Conservation (phyloP, 2,797 vertebrate species). For the Epinephelus awoara region DNA sequence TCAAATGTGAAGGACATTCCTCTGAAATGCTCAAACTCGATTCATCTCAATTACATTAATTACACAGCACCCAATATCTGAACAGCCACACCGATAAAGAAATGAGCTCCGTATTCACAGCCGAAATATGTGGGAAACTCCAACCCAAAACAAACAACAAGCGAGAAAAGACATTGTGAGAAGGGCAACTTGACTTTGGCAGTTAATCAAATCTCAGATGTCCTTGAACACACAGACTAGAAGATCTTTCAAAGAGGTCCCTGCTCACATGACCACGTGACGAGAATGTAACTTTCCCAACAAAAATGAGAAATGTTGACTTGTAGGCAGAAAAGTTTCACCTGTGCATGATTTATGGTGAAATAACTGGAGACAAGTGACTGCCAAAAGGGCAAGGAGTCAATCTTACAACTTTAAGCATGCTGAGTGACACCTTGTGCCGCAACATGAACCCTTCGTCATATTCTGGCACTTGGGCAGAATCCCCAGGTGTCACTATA, state of each 20-base stretch:
- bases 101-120: neutral
- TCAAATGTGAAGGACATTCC: neutral
- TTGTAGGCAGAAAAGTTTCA: neutral
- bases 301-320: neutral
- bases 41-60: neutral
- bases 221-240: slow-evolving; percentile 4
- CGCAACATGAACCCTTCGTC: too few species aligned
- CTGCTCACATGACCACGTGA: neutral
- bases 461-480: too few species aligned
- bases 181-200: neutral
- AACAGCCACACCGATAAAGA: neutral
- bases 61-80: neutral
- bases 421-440: neutral
- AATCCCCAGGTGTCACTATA: too few species aligned
- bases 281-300: neutral
- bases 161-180: neutral
- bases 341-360: neutral
- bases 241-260: neutral
- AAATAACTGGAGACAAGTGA: neutral
- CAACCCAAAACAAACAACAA: neutral
- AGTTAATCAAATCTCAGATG: slow-evolving; percentile 16
- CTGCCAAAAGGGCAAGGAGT: neutral
- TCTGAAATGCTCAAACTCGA: neutral
- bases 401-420: neutral
- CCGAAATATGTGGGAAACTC: neutral